These are phyloP conservation scores for Petroica traversi DNA, from an alignment of 2,113 vertebrate species.

Conservation along the genomic window DNA sequence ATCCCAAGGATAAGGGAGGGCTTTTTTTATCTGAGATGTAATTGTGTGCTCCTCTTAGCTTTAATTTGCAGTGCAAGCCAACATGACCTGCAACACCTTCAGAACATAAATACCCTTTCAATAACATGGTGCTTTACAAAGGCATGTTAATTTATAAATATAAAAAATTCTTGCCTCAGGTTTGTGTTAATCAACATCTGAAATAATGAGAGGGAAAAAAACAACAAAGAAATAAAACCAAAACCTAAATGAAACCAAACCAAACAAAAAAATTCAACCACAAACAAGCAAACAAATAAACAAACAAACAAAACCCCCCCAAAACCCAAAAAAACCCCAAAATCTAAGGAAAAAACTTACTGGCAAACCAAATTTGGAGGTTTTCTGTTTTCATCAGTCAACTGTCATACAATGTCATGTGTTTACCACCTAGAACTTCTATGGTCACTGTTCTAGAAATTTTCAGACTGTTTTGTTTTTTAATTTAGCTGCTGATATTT, in stretches of 20 bases:
- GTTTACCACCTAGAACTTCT: not conserved
- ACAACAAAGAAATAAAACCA: rapidly evolving
- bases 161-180: not conserved
- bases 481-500: not conserved
- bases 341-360: no score
- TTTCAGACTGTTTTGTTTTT: not conserved
- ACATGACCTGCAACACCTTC: not conserved
- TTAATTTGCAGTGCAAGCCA: not conserved
- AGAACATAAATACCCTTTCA: not conserved
- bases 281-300: not conserved
- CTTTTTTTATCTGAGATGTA: not conserved
- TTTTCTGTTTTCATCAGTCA: not conserved
- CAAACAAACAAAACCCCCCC: not conserved
- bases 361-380: not conserved
- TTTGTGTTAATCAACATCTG: not conserved
- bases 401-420: not conserved
- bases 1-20: not conserved
- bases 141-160: rapidly evolving
- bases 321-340: not conserved
- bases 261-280: not conserved
- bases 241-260: not conserved
- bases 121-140: not conserved
- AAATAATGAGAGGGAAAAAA: rapidly evolving
- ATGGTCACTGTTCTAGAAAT: not conserved
- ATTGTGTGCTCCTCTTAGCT: not conserved